Base-by-base conservation (phyloP, 2,888 invertebrate species). In the Apamea crenata region DNA sequence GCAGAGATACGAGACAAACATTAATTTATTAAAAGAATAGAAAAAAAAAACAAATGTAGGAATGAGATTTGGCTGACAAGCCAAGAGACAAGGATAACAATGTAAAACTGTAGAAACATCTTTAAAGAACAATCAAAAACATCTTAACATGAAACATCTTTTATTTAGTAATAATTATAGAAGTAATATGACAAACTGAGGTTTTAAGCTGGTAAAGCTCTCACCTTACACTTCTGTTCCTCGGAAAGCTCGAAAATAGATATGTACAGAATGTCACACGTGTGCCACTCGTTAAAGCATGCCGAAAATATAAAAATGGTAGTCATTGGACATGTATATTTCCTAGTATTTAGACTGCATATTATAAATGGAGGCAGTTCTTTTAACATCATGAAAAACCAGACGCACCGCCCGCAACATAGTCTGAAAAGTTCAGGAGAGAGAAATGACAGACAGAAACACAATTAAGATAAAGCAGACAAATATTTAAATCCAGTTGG, bases 401-500 rank as follows among this genome's bases (percentile, higher is more conserved):
- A 40, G 21, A 32, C 32, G 14, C 29, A 7, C 7, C 8, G 1
- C 5, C 59, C 16, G 10, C 14, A 29, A 25, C 2, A 29, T 25
- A 32, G 18, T n/a, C 53, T 12, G 0, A 44, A 25, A 56, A 44
- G 5, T 14, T 0, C n/a, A 29, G 2, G n/a, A 50, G 2, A 14
- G 10, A 53, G 2, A 67, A 61, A 53, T 16, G 18, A 29, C 18
- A 59, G 29, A 59, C 36, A 40, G 3, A 59, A 72, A 72, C 32
- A 71, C 36, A 85, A 84, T 72, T 72, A 68, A 76, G 16, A 61
- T 40, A 66, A 76, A 77, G 40, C 18, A 79, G 6, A 72, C 29
- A 68, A 66, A 75, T 67, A 68, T 82, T 63, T 63, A 75, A 80
- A 78, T 59, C 25, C 65, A 47, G 21, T 47, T 40, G 40, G 66